A percentile compares a stretch with the other conserved stretches of the same genome.
phyloP scores from a whole-genome alignment of 2,888 invertebrate species.

The Dasysyrphus albostriatus region DNA sequence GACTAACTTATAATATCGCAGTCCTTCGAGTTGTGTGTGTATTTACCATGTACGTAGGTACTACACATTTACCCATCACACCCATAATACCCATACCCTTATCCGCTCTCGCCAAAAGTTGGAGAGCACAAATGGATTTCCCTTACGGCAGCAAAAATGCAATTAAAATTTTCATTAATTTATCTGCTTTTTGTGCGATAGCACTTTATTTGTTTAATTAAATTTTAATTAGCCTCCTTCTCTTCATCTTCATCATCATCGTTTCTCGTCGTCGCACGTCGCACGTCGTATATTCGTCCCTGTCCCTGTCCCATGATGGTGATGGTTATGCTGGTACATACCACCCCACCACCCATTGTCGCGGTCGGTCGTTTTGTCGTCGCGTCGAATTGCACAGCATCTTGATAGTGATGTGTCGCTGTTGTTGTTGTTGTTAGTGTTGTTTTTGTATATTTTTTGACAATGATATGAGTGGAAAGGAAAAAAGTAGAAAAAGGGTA shows the following conservation, averaged over 20 bases:
- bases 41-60: neutral
- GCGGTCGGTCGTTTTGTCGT: constrained; percentile 26
- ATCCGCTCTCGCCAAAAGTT: constrained; percentile 50
- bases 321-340: neutral
- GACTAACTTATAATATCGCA: constrained; percentile 32
- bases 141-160: constrained; percentile 78
- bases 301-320: neutral
- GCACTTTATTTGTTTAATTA: constrained; percentile 79
- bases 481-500: constrained; percentile 13
- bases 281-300: too few species aligned
- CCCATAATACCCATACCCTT: neutral
- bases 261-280: constrained; percentile 21
- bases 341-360: neutral
- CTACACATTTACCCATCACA: constrained; percentile 2
- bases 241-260: constrained; percentile 69
- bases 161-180: constrained; percentile 79
- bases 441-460: constrained; percentile 14
- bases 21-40: constrained; percentile 24
- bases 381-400: constrained; percentile 56
- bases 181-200: constrained; percentile 79
- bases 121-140: constrained; percentile 72
- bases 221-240: constrained; percentile 78
- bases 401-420: constrained; percentile 69
- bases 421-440: constrained; percentile 43
- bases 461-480: constrained; percentile 16